Conservation (phyloP, 2,113 vertebrate species). For the Melanostigma gelatinosum region DNA sequence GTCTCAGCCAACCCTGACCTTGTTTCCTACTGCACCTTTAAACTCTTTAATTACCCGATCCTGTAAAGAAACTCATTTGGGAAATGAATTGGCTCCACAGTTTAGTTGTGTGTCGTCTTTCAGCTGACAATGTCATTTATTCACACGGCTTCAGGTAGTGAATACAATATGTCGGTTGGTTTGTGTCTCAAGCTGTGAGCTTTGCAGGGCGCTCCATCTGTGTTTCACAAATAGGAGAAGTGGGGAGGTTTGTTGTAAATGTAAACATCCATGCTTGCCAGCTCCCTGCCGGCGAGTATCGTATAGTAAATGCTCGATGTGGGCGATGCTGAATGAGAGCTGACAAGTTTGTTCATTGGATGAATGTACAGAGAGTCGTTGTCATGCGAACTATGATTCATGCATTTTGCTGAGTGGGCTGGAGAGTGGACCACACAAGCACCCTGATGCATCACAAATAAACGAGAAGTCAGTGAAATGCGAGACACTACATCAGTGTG, state of each 20-base stretch:
- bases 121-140: conserved; percentile 34
- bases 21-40: conserved; percentile 17
- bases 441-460: conserved; percentile 33
- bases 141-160: neutral
- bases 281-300: conserved; percentile 6
- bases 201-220: neutral
- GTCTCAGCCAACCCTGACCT: conserved; percentile 34
- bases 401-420: conserved; percentile 44
- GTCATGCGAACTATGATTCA: conserved; percentile 62
- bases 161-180: neutral
- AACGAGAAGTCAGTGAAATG: conserved; percentile 36
- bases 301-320: conserved; percentile 23
- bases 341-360: conserved; percentile 44
- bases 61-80: conserved; percentile 47
- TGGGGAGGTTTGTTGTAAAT: neutral
- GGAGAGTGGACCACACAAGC: conserved; percentile 35
- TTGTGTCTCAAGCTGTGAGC: conserved; percentile 15
- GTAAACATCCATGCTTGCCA: conserved; percentile 16
- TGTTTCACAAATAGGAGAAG: conserved; percentile 9
- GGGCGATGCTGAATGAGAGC: conserved; percentile 21
- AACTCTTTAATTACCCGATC: conserved; percentile 42
- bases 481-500: conserved; percentile 37
- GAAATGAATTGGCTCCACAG: conserved; percentile 47
- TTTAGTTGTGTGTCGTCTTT: conserved; percentile 16
- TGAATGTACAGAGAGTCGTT: conserved; percentile 56